A percentile compares a stretch with the other conserved stretches of the same genome.
Conservation (phyloP, 2,113 vertebrate genomes). For the Nyctereutes procyonoides region DNA sequence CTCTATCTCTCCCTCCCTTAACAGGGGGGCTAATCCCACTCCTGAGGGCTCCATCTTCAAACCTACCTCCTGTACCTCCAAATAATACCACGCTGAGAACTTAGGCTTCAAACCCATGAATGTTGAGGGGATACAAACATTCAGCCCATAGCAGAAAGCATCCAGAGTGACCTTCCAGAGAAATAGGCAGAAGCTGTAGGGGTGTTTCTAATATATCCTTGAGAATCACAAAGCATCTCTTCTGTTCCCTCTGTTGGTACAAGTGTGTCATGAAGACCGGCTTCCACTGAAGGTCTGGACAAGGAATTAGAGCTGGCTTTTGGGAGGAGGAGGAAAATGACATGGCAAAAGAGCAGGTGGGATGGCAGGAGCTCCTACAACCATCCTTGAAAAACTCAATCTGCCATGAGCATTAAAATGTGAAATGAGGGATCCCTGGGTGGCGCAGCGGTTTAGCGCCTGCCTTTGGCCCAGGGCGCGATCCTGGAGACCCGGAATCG, state of each 20-base stretch:
- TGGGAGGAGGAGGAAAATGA: rapidly evolving
- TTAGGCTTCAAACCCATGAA: background rate
- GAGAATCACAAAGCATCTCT: rapidly evolving
- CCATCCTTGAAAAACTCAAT: background rate
- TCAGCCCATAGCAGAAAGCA: background rate
- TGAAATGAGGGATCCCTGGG: too few relatives aligned
- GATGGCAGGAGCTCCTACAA: background rate
- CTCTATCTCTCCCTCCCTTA: too few relatives aligned
- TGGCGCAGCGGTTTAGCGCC: too few relatives aligned
- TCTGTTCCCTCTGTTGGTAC: background rate
- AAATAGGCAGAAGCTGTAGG: background rate
- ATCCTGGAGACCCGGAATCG: too few relatives aligned
- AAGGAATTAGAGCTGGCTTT: rapidly evolving
- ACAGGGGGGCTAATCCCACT: background rate
- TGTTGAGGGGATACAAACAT: too few relatives aligned
- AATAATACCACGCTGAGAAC: too few relatives aligned
- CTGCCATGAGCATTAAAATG: rapidly evolving
- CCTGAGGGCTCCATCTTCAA: too few relatives aligned
- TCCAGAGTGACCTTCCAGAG: background rate
- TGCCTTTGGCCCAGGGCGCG: too few relatives aligned
- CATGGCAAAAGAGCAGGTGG: rapidly evolving
- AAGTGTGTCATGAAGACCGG: rapidly evolving
- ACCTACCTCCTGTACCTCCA: too few relatives aligned
- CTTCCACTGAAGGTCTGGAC: background rate
- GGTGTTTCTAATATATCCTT: background rate